Evolutionary conservation across 2,888 invertebrate genomes (phyloP).

Genomic region (Chrysopilus asiliformis): DNA sequence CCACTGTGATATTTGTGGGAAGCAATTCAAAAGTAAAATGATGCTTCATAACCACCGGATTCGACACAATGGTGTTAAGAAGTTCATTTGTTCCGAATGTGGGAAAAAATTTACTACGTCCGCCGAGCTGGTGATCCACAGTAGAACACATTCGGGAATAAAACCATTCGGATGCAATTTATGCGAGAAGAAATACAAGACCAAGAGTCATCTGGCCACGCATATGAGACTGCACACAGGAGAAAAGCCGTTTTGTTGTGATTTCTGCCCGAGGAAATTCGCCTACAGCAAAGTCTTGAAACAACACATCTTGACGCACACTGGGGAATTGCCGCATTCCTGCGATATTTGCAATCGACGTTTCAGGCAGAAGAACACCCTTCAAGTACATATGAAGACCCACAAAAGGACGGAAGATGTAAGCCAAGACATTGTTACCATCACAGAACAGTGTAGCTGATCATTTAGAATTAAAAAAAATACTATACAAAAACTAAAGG

Average conservation of each 20-base stretch:
- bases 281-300: slow-evolving; percentile 13
- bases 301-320: slow-evolving; percentile 13
- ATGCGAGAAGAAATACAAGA: slow-evolving; percentile 13
- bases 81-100: slow-evolving; percentile 13
- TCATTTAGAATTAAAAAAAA: too few species aligned
- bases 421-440: too few species aligned
- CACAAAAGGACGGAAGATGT: too few species aligned
- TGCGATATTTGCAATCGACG: slow-evolving; percentile 11
- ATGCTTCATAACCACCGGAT: slow-evolving; percentile 13
- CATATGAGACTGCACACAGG: slow-evolving; percentile 13
- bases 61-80: slow-evolving; percentile 11
- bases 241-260: slow-evolving; percentile 13
- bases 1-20: slow-evolving; percentile 10
- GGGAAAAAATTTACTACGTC: slow-evolving; percentile 12
- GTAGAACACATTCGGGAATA: slow-evolving; percentile 11
- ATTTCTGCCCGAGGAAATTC: slow-evolving; percentile 13
- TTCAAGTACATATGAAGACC: slow-evolving; percentile 11
- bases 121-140: slow-evolving; percentile 12
- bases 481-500: too few species aligned
- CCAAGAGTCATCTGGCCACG: slow-evolving; percentile 13
- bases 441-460: too few species aligned
- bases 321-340: slow-evolving; percentile 12
- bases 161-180: slow-evolving; percentile 12
- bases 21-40: slow-evolving; percentile 12
- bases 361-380: slow-evolving; percentile 12